These are phyloP conservation scores for Indri indri DNA, from an alignment of 2,113 vertebrate genomes.

Conservation along the genomic window DNA sequence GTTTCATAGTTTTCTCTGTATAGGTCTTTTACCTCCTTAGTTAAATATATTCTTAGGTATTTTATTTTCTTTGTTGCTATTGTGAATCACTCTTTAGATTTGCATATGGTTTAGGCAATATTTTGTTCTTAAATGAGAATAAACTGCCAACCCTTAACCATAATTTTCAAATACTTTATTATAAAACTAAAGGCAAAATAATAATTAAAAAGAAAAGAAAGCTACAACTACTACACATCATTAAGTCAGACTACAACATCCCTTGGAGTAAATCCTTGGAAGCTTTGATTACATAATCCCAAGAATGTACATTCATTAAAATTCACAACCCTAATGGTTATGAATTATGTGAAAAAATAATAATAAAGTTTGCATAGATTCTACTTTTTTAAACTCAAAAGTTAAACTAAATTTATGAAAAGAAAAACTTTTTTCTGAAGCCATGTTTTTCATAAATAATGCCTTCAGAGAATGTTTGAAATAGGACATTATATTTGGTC, in stretches of 20 bases:
- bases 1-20: too few relatives aligned
- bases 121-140: not conserved
- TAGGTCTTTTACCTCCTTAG: too few relatives aligned
- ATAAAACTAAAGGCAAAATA: not conserved
- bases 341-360: not conserved
- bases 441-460: not conserved
- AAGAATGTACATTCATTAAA: not conserved
- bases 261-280: not conserved
- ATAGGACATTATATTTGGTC: fast-evolving
- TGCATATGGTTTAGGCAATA: not conserved
- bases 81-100: not conserved
- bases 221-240: not conserved
- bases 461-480: not conserved
- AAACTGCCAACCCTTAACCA: not conserved
- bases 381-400: conserved; percentile 9
- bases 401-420: not conserved
- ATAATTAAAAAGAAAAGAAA: not conserved
- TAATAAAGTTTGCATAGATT: not conserved
- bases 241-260: not conserved
- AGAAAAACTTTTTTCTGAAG: not conserved
- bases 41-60: too few relatives aligned
- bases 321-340: not conserved
- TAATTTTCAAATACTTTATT: not conserved
- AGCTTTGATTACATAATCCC: not conserved
- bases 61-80: too few relatives aligned